phyloP scores from a whole-genome alignment of 37 sponge, comb jelly and placozoan genomes.

The Bolinopsis microptera region DNA sequence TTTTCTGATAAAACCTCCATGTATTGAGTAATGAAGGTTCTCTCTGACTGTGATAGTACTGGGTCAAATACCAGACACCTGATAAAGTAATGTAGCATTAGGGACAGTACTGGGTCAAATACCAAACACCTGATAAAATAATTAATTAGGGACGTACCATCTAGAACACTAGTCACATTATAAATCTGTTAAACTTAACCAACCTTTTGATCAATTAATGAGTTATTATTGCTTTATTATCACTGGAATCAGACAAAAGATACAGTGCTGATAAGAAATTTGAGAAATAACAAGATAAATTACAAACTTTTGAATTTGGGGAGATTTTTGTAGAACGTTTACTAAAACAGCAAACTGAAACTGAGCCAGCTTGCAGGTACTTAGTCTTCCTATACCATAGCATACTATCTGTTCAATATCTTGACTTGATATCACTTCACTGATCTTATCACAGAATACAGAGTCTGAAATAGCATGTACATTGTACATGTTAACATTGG shows the following conservation, averaged over 20 bases:
- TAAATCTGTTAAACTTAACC: too few relatives aligned
- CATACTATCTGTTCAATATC: constrained; percentile 12
- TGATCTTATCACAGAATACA: not conserved
- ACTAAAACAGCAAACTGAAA: constrained; percentile 16
- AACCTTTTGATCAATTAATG: too few relatives aligned
- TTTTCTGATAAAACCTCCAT: not conserved
- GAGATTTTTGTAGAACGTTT: not conserved
- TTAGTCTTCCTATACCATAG: constrained; percentile 21
- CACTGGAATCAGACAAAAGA: too few relatives aligned
- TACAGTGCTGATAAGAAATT: too few relatives aligned
- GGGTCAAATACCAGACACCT: constrained; percentile 39
- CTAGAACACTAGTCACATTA: too few relatives aligned
- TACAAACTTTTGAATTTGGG: not conserved
- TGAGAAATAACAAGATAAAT: too few relatives aligned
- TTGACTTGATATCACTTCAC: not conserved
- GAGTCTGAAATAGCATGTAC: constrained; percentile 53
- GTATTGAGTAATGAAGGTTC: not conserved
- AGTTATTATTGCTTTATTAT: too few relatives aligned
- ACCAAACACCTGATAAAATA: constrained; percentile 12
- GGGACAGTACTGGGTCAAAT: constrained; percentile 38
- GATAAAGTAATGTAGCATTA: too few relatives aligned
- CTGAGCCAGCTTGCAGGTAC: constrained; percentile 13
- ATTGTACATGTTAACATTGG: too few relatives aligned
- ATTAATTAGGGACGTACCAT: too few relatives aligned
- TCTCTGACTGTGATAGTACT: not conserved